Base-by-base conservation (phyloP, 2,797 vertebrate species). In the Manis pentadactyla region DNA sequence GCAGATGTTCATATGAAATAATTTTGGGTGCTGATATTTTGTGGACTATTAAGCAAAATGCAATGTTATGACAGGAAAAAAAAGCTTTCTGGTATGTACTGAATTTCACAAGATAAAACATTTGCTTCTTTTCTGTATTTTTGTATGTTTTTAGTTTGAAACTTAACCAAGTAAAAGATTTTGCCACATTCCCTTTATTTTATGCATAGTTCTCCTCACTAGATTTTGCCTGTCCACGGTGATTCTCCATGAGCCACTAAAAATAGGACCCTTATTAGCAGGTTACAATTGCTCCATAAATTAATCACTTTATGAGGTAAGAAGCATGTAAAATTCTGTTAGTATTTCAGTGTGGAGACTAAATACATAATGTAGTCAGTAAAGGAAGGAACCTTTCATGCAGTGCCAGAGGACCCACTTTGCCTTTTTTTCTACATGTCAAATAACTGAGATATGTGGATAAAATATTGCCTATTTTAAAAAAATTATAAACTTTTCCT, bases 331-430 rank as follows among this genome's bases (percentile, higher is more conserved):
- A 79, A 97, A 17, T 5, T 29, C 21, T 57, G 57, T 64, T 78
- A 42, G 2, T 53, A 96, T 96, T 89, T 97, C 92, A 94, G 71
- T 95, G 96, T 96, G 96, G 92, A 97, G 12, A 46, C 25, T 53
- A 39, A 61, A 55, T 51, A 8, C 31, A 27, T 46, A 78, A 59
- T 53, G 19, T 25, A 71, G 27, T 71, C 13, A 68, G n/a, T 42
- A 88, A n/a, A 79, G 19, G 2, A 25, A 49, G 21, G 11, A 49
- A 42, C 9, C 17, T n/a, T 25, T 68, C 19, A 29, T 23, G 1
- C 12, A 31, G 3, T 5, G n/a, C 29, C 8, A 73, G 66, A 63
- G 9, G 4, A 8, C 9, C n/a, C 37, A 42, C 4, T 17, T 63
- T 66, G 12, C 12, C 23, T 66, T 2, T 17, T 39, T 77, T 82